These are phyloP conservation scores for Trachymyrmex cornetzi DNA, from an alignment of 1,140 invertebrate genomes.

Conservation along the genomic window DNA sequence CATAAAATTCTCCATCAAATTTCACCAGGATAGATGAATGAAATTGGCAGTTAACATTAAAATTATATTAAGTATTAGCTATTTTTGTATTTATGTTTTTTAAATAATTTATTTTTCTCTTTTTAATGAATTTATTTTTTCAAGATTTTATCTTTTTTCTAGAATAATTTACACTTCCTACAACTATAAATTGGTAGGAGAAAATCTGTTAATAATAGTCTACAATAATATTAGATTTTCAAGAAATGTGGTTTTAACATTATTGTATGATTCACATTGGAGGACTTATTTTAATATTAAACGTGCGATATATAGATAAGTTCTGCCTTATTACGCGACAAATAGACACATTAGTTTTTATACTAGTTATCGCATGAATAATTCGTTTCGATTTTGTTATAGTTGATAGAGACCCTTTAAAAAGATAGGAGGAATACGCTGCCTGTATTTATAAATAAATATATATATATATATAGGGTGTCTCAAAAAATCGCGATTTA, in stretches of 20 bases:
- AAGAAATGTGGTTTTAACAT: background rate
- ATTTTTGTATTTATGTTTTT: background rate
- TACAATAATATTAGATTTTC: background rate
- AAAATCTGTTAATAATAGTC: background rate
- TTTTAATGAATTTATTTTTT: background rate
- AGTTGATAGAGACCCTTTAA: conserved; percentile 62
- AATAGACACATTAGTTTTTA: conserved; percentile 66
- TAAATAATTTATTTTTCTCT: conserved; percentile 9
- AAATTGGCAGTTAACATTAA: background rate
- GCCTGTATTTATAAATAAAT: conserved; percentile 60
- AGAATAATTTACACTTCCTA: background rate
- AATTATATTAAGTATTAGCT: background rate
- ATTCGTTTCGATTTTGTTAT: conserved; percentile 68
- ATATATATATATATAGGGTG: conserved; percentile 26
- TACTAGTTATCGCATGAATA: conserved; percentile 55
- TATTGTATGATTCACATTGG: conserved; percentile 26
- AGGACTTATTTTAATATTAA: conserved; percentile 17
- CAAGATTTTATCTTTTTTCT: background rate
- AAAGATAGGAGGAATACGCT: conserved; percentile 19
- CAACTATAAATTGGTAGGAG: background rate
- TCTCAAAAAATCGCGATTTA: no score
- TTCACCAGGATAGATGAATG: background rate
- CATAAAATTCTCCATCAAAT: background rate
- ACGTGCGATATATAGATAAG: conserved; percentile 49
- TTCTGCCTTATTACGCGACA: conserved; percentile 53